These are phyloP conservation scores for Glyphotaelius pellucidus DNA, from an alignment of 2,888 invertebrate genomes.

Conservation along the genomic window DNA sequence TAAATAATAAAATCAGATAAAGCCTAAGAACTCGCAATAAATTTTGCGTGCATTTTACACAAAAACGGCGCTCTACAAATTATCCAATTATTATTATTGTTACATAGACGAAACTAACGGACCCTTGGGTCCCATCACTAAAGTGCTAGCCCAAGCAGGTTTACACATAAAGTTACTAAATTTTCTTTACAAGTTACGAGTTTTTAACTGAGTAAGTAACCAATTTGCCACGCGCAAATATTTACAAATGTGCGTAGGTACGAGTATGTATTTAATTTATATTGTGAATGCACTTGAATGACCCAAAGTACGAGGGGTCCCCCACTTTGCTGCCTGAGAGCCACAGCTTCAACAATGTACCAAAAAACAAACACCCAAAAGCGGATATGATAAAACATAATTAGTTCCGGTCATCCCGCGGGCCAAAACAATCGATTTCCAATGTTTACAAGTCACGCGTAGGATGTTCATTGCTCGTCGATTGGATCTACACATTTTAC, in stretches of 20 bases:
- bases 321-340: not conserved
- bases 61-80: no score
- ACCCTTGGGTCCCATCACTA: no score
- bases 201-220: not conserved
- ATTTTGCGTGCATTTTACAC: no score
- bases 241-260: not conserved
- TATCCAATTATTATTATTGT: no score
- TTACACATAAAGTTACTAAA: no score
- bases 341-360: not conserved
- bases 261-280: not conserved
- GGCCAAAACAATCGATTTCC: not conserved
- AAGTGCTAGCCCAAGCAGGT: no score
- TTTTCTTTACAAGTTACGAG: no score
- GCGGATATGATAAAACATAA: not conserved
- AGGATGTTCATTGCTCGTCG: not conserved
- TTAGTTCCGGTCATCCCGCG: not conserved
- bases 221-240: not conserved
- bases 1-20: no score
- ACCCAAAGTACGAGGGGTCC: not conserved
- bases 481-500: not conserved
- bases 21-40: no score
- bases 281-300: not conserved
- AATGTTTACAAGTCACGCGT: not conserved
- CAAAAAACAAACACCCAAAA: not conserved
- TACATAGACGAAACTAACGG: no score